phyloP scores from a whole-genome alignment of 1,140 invertebrate species.

The Lerema accius region DNA sequence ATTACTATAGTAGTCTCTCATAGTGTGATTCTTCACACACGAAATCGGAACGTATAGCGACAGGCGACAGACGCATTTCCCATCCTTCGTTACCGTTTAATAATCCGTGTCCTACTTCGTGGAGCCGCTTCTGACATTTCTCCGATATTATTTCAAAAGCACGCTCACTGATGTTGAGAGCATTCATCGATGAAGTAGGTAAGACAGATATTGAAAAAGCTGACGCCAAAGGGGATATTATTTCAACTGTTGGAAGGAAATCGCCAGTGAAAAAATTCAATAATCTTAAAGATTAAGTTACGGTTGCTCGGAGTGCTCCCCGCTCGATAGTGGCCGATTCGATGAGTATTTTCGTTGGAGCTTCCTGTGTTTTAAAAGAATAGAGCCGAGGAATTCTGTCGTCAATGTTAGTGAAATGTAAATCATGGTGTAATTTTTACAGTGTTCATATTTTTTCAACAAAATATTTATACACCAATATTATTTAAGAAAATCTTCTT shows the following conservation, averaged over 20 bases:
- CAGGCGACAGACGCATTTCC: too few relatives aligned
- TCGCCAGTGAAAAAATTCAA: constrained; percentile 22
- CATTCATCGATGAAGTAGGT: constrained; percentile 33
- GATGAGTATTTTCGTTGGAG: not conserved
- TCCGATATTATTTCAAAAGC: constrained; percentile 29
- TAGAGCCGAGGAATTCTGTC: too few relatives aligned
- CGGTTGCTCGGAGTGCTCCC: constrained; percentile 2
- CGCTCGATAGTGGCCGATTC: not conserved
- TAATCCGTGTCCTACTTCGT: constrained; percentile 10
- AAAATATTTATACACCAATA: too few relatives aligned
- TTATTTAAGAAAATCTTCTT: too few relatives aligned
- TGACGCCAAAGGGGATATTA: constrained; percentile 23
- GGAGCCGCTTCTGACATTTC: constrained; percentile 23
- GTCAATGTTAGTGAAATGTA: too few relatives aligned
- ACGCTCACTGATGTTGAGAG: constrained; percentile 16
- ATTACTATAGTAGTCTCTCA: too few relatives aligned
- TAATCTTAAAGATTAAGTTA: constrained; percentile 8
- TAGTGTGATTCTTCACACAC: too few relatives aligned
- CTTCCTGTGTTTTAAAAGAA: not conserved
- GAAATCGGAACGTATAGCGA: too few relatives aligned
- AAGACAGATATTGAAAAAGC: constrained; percentile 30
- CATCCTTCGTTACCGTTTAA: constrained; percentile 8
- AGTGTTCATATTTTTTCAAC: too few relatives aligned
- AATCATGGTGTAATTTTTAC: too few relatives aligned
- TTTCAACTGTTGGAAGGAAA: constrained; percentile 18